Percentiles rank a stretch among this genome's conserved stretches.
phyloP scores from a whole-genome alignment of 1,140 invertebrate genomes.

The Acromyrmex heyeri region DNA sequence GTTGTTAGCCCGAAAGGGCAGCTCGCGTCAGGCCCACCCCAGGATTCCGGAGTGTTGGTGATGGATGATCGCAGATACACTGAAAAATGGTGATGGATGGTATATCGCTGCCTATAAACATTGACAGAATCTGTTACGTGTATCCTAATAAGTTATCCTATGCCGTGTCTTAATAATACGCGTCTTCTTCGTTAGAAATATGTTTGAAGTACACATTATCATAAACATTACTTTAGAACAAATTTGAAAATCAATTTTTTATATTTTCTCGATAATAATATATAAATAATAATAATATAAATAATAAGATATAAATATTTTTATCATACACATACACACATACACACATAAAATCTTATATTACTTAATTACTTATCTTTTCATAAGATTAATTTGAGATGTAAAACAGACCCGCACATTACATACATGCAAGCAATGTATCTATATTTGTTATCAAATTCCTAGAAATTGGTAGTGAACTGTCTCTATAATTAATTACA shows the following conservation, averaged over 20 bases:
- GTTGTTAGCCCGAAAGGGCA: constrained; percentile 76
- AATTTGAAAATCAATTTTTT: neutral
- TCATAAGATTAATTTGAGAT: neutral
- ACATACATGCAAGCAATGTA: neutral
- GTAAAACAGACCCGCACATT: neutral
- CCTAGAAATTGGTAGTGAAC: neutral
- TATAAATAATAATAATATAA: no score
- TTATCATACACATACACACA: no score
- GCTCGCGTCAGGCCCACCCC: constrained; percentile 73
- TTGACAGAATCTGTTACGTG: constrained; percentile 78
- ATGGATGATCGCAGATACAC: constrained; percentile 79
- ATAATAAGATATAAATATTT: neutral
- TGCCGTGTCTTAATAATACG: constrained; percentile 63
- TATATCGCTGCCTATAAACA: constrained; percentile 78
- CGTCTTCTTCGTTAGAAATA: constrained; percentile 20
- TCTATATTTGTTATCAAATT: neutral
- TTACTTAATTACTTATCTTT: neutral
- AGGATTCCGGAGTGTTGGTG: constrained; percentile 77
- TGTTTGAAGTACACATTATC: constrained; percentile 1
- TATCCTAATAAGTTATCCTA: constrained; percentile 75
- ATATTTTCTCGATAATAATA: neutral
- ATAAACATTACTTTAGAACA: neutral
- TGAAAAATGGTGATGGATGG: constrained; percentile 81
- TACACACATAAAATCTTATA: no score
- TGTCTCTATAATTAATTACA: constrained; percentile 16